These are phyloP conservation scores for Nerophis ophidion DNA, from an alignment of 2,113 vertebrate genomes.

Conservation along the genomic window DNA sequence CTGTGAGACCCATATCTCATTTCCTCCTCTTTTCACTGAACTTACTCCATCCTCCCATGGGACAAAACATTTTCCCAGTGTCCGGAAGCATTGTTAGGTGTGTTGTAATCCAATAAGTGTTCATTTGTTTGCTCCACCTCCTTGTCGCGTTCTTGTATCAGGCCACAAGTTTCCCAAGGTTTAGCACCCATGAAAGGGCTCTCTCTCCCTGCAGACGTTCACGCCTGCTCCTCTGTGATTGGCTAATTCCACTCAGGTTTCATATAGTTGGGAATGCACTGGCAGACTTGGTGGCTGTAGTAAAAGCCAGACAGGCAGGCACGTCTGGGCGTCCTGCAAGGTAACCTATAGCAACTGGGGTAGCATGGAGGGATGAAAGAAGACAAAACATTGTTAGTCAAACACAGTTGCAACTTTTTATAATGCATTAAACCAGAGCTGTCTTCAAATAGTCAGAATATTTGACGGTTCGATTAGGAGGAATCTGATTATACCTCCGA, in stretches of 20 bases:
- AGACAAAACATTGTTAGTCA: not conserved
- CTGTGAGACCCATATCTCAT: slow-evolving; percentile 10
- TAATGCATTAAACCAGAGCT: no score
- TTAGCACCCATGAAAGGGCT: not conserved
- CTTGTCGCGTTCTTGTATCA: not conserved
- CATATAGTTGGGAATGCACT: slow-evolving; percentile 68
- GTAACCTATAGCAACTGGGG: slow-evolving; percentile 63
- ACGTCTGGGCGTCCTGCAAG: slow-evolving; percentile 58
- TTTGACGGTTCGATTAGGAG: no score
- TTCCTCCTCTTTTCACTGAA: not conserved
- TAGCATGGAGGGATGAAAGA: not conserved
- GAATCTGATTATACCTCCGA: no score
- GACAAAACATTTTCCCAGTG: not conserved
- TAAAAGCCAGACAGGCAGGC: slow-evolving; percentile 50
- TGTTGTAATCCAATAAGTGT: slow-evolving; percentile 22
- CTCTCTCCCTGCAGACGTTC: not conserved
- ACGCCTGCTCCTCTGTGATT: not conserved
- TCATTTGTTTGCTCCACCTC: slow-evolving; percentile 9
- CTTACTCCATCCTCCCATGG: slow-evolving; percentile 3
- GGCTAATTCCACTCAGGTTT: slow-evolving; percentile 59
- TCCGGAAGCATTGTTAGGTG: slow-evolving; percentile 1
- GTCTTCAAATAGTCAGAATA: no score
- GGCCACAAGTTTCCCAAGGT: slow-evolving; percentile 1
- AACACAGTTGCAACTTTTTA: no score
- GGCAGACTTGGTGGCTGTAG: slow-evolving; percentile 66